These are phyloP conservation scores for Hassar affinis DNA, from an alignment of 2,113 vertebrate genomes.

Conservation along the genomic window DNA sequence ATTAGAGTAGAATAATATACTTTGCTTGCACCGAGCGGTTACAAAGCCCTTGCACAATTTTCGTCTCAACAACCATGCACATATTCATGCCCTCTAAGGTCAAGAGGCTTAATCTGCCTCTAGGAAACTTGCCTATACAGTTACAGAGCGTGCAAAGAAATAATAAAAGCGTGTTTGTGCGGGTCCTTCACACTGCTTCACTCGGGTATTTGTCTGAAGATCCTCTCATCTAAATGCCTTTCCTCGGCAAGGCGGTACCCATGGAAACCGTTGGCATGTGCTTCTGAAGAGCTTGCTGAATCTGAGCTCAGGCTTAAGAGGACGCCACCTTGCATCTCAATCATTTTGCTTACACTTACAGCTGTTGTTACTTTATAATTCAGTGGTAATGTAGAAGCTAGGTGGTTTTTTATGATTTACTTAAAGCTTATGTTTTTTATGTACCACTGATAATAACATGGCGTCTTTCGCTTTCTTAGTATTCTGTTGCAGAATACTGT, in stretches of 20 bases:
- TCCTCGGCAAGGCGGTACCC: slow-evolving; percentile 39
- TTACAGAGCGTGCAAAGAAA: not conserved
- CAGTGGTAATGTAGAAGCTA: not conserved
- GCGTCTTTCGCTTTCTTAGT: not conserved
- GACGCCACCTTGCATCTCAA: slow-evolving; percentile 15
- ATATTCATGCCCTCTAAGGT: not conserved
- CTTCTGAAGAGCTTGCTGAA: slow-evolving; percentile 38
- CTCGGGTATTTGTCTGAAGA: slow-evolving; percentile 2
- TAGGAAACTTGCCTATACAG: not conserved
- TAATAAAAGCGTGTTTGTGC: slow-evolving; percentile 16
- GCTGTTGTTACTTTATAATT: not conserved
- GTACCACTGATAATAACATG: not conserved
- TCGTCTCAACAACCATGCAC: not conserved
- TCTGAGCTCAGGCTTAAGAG: slow-evolving; percentile 38
- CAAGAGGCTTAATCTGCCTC: not conserved
- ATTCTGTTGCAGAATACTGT: not conserved
- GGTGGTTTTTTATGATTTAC: not conserved
- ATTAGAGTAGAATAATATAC: not conserved
- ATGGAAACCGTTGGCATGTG: slow-evolving; percentile 50
- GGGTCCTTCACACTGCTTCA: slow-evolving; percentile 8
- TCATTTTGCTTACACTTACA: not conserved
- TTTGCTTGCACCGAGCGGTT: not conserved
- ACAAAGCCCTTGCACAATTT: not conserved
- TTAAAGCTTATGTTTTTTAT: not conserved
- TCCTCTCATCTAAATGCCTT: slow-evolving; percentile 2